These are phyloP conservation scores for Oeneis ivallda DNA, from an alignment of 2,888 invertebrate genomes.

Conservation along the genomic window DNA sequence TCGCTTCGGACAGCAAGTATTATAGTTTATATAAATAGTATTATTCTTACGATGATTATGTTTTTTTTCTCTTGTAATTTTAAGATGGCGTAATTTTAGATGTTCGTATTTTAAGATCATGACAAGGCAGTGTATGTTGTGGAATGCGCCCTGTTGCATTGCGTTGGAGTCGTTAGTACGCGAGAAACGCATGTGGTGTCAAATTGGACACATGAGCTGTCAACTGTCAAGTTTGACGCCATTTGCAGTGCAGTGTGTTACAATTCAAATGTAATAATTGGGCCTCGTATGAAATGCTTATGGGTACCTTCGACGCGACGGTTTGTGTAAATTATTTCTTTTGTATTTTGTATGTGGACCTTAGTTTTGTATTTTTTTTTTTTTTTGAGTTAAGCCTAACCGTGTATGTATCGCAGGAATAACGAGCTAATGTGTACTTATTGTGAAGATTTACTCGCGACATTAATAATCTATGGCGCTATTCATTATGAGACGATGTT, in stretches of 20 bases:
- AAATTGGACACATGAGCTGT: no score
- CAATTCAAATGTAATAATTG: neutral
- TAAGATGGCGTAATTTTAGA: conserved; percentile 80
- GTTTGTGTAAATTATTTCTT: conserved; percentile 63
- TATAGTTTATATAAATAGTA: conserved; percentile 66
- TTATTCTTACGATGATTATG: conserved; percentile 55
- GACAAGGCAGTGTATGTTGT: conserved; percentile 73
- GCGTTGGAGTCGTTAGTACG: neutral
- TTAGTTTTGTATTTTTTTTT: conserved; percentile 54
- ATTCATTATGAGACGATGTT: neutral
- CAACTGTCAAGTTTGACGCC: neutral
- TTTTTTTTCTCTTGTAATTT: conserved; percentile 58
- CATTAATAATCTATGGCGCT: conserved; percentile 23
- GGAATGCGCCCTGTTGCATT: conserved; percentile 32
- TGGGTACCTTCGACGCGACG: conserved; percentile 50
- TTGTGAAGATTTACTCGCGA: conserved; percentile 41
- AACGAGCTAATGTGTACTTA: conserved; percentile 51
- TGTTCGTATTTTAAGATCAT: conserved; percentile 73
- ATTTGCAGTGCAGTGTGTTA: neutral
- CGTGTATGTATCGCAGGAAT: conserved; percentile 45
- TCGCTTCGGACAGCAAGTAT: conserved; percentile 57
- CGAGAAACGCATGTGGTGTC: neutral
- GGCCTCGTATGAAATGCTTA: conserved; percentile 56
- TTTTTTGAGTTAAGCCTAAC: conserved; percentile 53
- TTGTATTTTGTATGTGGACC: conserved; percentile 60